Evolutionary conservation across 2,888 invertebrate genomes (phyloP), one percentile per base, ranked within the genome.

Genomic region (Incurvaria masculella): DNA sequence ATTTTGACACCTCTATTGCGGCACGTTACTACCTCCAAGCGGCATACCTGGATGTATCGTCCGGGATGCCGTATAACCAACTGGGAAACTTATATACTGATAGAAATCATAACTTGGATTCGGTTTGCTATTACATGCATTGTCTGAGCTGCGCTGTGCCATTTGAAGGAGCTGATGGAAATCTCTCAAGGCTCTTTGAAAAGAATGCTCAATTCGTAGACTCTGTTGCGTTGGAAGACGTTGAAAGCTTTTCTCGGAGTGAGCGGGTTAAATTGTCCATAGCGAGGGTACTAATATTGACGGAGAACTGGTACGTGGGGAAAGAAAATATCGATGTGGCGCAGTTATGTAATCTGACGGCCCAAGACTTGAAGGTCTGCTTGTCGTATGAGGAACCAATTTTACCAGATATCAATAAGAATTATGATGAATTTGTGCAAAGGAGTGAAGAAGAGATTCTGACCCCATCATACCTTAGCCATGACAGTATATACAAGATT

Each of bases 1-100:
- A 80, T 45, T 83, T 83, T 74, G 85, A 88, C 62, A 79, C 84
- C 26, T 81, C 84, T 50, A 78, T 88, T 58, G 86, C 94, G 23
- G 86, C 88, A 49, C 84, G 92, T 49, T 96, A 92, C 66, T 97
- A 97, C 68, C 83, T 87, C 53, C 88, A 91, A 75, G 93, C 94
- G 38, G 83, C 90, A 52, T 83, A 85, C 53, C 80, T 89, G 51
- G 88, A 90, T 65, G 85, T 88, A 44, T 83, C 85, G 21, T 84
- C 85, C 64, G 96, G 96, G 43, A 93, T 94, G 89, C 94, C 97
- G 2, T 91, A 93, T 64, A 97, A 97, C 73, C 97, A 97, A 71
- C 79, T 97, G 56, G 97, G 95, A 1, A 96, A 94, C 17, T 70
- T 97, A 46, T 87, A 87, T 51, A 86, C 89, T 56, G 87, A 84